Percentiles rank a stretch among this genome's conserved stretches.
Evolutionary conservation across 2,888 invertebrate genomes (phyloP).

Genomic region (Limnephilus rhombicus): DNA sequence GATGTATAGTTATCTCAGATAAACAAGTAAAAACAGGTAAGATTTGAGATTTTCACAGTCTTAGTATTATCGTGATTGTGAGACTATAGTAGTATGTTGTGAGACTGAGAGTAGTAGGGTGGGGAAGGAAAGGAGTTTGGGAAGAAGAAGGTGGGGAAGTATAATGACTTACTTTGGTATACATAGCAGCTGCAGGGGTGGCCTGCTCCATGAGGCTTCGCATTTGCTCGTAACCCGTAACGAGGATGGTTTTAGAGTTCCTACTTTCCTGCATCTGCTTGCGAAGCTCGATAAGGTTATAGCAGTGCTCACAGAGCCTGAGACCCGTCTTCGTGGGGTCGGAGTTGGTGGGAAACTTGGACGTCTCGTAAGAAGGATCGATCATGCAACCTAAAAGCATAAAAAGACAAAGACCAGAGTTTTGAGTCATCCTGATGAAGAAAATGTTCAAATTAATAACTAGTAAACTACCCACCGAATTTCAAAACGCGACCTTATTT

Average conservation of each 20-base stretch:
- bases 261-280: constrained; percentile 88
- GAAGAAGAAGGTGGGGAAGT: too few relatives aligned
- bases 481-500: too few relatives aligned
- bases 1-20: too few relatives aligned
- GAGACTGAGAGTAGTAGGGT: too few relatives aligned
- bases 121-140: too few relatives aligned
- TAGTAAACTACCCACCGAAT: too few relatives aligned
- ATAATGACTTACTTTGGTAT: constrained; percentile 76
- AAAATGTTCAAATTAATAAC: too few relatives aligned
- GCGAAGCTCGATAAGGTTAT: constrained; percentile 88
- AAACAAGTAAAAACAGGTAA: too few relatives aligned
- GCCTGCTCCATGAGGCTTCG: constrained; percentile 87
- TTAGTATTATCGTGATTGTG: too few relatives aligned
- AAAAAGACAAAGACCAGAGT: background rate
- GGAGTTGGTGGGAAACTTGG: constrained; percentile 68
- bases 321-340: constrained; percentile 77
- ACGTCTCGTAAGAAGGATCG: constrained; percentile 72
- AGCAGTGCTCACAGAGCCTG: constrained; percentile 87
- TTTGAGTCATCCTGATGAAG: background rate
- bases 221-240: constrained; percentile 91
- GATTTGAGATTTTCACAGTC: too few relatives aligned
- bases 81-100: too few relatives aligned
- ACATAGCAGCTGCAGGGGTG: constrained; percentile 81
- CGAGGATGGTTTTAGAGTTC: constrained; percentile 87
- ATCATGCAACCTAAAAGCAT: constrained; percentile 73